These are phyloP conservation scores for Choristoneura rosaceana DNA, from an alignment of 2,888 invertebrate species.

Conservation along the genomic window DNA sequence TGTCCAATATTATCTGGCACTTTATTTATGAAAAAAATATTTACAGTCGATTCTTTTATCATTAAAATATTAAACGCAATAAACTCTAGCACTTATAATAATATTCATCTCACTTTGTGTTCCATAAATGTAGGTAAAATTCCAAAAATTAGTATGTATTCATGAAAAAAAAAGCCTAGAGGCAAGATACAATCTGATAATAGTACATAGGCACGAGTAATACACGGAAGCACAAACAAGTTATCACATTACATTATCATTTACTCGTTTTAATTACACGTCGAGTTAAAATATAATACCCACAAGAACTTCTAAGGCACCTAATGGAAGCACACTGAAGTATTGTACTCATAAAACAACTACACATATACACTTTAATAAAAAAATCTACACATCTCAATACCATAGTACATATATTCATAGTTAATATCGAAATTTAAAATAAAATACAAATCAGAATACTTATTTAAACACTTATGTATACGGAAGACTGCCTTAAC, in stretches of 20 bases:
- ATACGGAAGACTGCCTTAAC: conserved; percentile 35
- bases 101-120: conserved; percentile 61
- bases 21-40: conserved; percentile 76
- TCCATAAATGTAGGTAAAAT: conserved; percentile 45
- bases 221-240: conserved; percentile 56
- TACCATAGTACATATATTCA: conserved; percentile 25
- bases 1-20: conserved; percentile 71
- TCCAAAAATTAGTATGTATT: conserved; percentile 48
- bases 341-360: conserved; percentile 18
- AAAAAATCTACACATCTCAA: conserved; percentile 32
- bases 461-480: conserved; percentile 32
- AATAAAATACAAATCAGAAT: conserved; percentile 26
- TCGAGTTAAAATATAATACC: conserved; percentile 4
- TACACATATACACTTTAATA: conserved; percentile 23
- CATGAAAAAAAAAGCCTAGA: conserved; percentile 53
- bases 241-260: conserved; percentile 38
- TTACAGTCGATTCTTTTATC: conserved; percentile 60
- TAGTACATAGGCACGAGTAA: conserved; percentile 41
- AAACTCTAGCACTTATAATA: conserved; percentile 48
- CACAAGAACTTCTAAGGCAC: conserved; percentile 25
- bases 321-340: conserved; percentile 28
- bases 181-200: conserved; percentile 54
- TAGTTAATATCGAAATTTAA: conserved; percentile 25
- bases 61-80: conserved; percentile 55
- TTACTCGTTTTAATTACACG: conserved; percentile 10